Base-by-base conservation (phyloP, 2,797 vertebrate genomes). In the Coregonus sp. region DNA sequence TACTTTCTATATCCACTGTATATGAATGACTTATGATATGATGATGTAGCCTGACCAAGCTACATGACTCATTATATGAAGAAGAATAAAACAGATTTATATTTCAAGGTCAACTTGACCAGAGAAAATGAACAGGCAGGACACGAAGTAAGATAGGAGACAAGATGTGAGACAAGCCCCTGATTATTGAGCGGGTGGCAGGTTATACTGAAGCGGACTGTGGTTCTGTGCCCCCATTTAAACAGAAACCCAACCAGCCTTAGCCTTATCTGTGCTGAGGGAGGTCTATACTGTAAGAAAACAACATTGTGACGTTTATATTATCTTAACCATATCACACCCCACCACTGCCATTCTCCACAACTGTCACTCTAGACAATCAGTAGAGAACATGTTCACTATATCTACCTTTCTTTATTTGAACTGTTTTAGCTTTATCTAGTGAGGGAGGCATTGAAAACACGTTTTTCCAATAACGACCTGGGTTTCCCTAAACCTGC, bases 61-160 rank as follows among this genome's bases (percentile, higher is more conserved):
- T 37, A 40, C 16, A 37, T 61, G 50, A 52, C 47, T 52, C 6
- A 67, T 71, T 4, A 71, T 50, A 47, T 11, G 9, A 52, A 14
- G 4, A 54, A 67, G 1, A 67, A 67, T 35, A 1, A 67, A 35
- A 33, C 40, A 20, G n/a, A n/a, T 33, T 47, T 54, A 1, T 25
- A 40, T 74, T 74, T 74, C 67, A 74, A 65, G 67, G 67, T 70
- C 66, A 72, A 54, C 47, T 5, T 1, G 51, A 33, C 69, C 47
- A 50, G 35, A 73, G 35, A 40, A 73, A 25, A 65, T 20, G 5
- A 47, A 3, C 29, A 12, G 5, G 18, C 33, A 73, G 29, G 56
- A 61, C 29, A 37, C 2, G 0, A 25, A 14, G 56, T 18, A 59
- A 15, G 2, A 65, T 20, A 11, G 33, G 63, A 31, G n/a, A 61